Base-by-base conservation (phyloP, 2,888 invertebrate species). In the Eupelmus urozonus region DNA sequence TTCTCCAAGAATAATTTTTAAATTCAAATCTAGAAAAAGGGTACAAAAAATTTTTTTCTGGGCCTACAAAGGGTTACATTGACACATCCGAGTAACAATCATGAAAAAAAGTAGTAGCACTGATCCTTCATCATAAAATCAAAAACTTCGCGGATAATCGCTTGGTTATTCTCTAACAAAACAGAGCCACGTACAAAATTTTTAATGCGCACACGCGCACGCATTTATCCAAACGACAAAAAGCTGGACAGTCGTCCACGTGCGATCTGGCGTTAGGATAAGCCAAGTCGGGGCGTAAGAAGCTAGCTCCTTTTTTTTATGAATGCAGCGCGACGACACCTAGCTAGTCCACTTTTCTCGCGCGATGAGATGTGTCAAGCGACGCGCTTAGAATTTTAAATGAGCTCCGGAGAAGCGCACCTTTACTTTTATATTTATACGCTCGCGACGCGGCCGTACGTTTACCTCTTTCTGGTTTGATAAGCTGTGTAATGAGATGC, bases 181-280 rank as follows among this genome's bases (percentile, higher is more conserved):
- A n/a, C n/a, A n/a, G n/a, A 34, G 34, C 60, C 9, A 34, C 16
- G 42, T 55, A 42, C 42, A 27, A 42, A 69, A 69, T 57, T 69
- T 69, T 40, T 69, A 42, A 59, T 40, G 34, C 34, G 69, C 69
- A 27, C 20, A 13, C 27, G 49, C 9, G 7, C 1, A 5, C 18
- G 5, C 34, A n/a, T 25, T 13, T 7, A 20, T 2, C 13, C 2
- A 53, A n/a, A 53, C 2, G 23, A 25, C 13, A 49, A 70, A 59
- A 59, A 20, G 34, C 27, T 20, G 59, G 27, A 51, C 3, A 29
- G 34, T 11, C 13, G 0, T 7, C 13, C 20, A 2, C 11, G n/a
- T 40, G 70, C 57, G 70, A 70, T 70, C 20, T 42, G 57, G 29
- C 29, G 23, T 5, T 25, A 27, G 60, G 71, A 71, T 71, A 71